Percentiles rank a stretch among this genome's conserved stretches.
These are phyloP conservation scores for Oophaga sylvatica DNA, from an alignment of 2,797 vertebrate genomes.

Conservation along the genomic window DNA sequence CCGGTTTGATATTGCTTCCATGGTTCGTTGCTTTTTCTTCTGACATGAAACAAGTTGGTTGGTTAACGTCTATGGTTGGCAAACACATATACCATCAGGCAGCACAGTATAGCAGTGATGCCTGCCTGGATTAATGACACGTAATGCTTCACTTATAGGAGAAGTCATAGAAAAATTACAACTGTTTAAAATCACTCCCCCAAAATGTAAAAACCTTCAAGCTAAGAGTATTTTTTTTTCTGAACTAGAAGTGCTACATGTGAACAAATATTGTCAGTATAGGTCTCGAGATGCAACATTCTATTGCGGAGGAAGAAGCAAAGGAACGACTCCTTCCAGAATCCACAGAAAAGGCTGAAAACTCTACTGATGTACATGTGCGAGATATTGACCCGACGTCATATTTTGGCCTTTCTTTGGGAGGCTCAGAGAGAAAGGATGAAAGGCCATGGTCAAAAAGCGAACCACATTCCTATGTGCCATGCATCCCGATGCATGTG, in stretches of 20 bases:
- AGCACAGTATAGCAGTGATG: constrained; percentile 7
- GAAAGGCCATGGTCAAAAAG: constrained; percentile 63
- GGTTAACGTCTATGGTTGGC: constrained; percentile 10
- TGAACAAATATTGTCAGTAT: constrained; percentile 64
- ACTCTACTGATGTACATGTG: constrained; percentile 75
- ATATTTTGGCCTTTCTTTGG: constrained; percentile 69
- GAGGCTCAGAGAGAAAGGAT: constrained; percentile 59
- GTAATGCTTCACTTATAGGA: neutral
- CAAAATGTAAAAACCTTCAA: constrained; percentile 53
- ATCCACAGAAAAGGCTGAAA: constrained; percentile 70
- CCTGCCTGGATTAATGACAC: constrained; percentile 13
- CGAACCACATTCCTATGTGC: constrained; percentile 67
- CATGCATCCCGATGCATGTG: constrained; percentile 69
- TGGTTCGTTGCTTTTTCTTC: constrained; percentile 1
- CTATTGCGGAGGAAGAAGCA: constrained; percentile 45
- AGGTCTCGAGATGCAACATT: constrained; percentile 59
- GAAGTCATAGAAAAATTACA: constrained; percentile 21
- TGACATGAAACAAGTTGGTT: neutral
- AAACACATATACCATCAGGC: constrained; percentile 19
- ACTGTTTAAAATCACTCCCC: constrained; percentile 25
- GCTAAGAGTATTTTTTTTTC: constrained; percentile 60
- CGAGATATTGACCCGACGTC: constrained; percentile 66
- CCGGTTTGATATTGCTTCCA: constrained; percentile 31
- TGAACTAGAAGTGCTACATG: constrained; percentile 64
- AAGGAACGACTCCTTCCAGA: constrained; percentile 39